phyloP scores from a whole-genome alignment of 2,888 invertebrate genomes.

The Sarcophaga rosellei region DNA sequence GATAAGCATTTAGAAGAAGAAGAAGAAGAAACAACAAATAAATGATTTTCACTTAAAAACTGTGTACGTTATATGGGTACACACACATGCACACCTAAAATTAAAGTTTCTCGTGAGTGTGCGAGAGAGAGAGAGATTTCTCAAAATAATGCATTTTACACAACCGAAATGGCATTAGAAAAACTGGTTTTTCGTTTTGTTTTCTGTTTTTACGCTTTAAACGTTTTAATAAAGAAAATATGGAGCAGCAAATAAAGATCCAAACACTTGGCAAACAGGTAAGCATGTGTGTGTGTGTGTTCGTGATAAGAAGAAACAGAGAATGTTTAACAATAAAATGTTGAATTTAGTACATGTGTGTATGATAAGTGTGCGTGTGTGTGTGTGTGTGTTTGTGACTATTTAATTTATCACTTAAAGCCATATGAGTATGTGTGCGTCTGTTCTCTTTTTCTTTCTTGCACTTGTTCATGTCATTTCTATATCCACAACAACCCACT shows the following conservation, averaged over 20 bases:
- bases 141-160: constrained; percentile 33
- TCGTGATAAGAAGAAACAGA: too few species aligned
- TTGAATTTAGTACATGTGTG: constrained; percentile 40
- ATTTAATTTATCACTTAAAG: constrained; percentile 64
- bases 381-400: constrained; percentile 16
- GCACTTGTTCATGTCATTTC: not conserved
- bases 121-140: not conserved
- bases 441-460: constrained; percentile 16
- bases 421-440: not conserved
- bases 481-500: constrained; percentile 31
- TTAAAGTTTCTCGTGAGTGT: not conserved
- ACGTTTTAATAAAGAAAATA: constrained; percentile 41
- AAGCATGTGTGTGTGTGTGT: constrained; percentile 8
- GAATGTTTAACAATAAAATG: constrained; percentile 24
- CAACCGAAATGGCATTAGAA: not conserved
- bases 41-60: too few species aligned
- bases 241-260: not conserved
- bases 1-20: not conserved
- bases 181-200: constrained; percentile 18
- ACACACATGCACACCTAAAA: not conserved
- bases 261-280: not conserved
- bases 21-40: too few species aligned
- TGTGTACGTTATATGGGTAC: too few species aligned
- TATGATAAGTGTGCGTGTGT: not conserved
- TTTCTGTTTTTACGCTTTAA: constrained; percentile 15